phyloP scores from a whole-genome alignment of 2,888 invertebrate species.

The Idaea dimidiata region DNA sequence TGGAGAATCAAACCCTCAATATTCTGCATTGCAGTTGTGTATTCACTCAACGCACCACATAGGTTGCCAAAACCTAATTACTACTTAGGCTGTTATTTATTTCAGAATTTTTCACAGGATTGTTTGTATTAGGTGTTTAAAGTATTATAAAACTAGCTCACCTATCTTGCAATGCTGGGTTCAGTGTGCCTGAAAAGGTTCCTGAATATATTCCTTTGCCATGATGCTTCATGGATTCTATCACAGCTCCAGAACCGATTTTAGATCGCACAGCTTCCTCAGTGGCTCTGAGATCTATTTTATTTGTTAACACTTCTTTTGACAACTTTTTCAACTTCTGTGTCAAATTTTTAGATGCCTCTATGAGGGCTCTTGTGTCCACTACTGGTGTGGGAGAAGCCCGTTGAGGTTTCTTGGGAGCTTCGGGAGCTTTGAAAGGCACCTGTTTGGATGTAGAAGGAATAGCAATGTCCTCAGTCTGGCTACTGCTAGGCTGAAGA shows the following conservation, averaged over 20 bases:
- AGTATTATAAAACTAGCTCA: conserved; percentile 29
- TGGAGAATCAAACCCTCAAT: too few species aligned
- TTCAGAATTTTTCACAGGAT: not conserved
- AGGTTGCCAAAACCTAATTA: too few species aligned
- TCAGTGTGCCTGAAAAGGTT: conserved; percentile 96
- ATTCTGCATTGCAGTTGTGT: too few species aligned
- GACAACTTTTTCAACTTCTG: conserved; percentile 94
- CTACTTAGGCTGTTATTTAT: not conserved
- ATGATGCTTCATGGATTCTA: conserved; percentile 95
- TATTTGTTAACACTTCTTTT: conserved; percentile 91
- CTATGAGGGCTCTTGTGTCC: conserved; percentile 89
- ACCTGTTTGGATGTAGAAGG: conserved; percentile 68
- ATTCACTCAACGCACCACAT: too few species aligned
- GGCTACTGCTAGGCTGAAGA: conserved; percentile 56
- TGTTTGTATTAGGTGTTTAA: too few species aligned
- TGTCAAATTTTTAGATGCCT: conserved; percentile 94
- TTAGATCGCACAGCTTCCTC: conserved; percentile 76
- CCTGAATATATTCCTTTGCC: conserved; percentile 98
- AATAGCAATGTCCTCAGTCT: conserved; percentile 52
- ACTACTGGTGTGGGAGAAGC: conserved; percentile 65
- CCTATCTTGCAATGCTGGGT: conserved; percentile 95
- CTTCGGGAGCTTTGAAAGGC: conserved; percentile 60
- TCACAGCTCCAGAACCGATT: conserved; percentile 86
- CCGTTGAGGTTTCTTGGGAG: conserved; percentile 61
- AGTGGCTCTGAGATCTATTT: conserved; percentile 72